Conservation (phyloP, 2,113 vertebrate species). For the Chiloscyllium plagiosum region DNA sequence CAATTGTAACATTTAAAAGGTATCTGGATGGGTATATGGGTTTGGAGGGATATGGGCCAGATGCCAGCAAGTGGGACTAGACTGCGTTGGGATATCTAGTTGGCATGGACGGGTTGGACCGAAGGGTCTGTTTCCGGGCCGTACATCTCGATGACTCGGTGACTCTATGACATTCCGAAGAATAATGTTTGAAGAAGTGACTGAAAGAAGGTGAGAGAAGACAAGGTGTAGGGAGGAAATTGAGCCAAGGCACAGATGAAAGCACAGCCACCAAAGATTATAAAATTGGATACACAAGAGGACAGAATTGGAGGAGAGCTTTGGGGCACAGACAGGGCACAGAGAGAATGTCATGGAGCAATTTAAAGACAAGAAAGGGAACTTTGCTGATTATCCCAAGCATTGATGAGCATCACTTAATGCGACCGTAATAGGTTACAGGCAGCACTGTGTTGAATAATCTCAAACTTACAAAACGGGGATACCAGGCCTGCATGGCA, state of each 20-base stretch:
- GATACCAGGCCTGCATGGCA: background rate
- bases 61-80: too few species aligned
- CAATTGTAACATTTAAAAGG: too few species aligned
- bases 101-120: too few species aligned
- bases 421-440: background rate
- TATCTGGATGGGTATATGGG: too few species aligned
- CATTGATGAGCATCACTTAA: background rate
- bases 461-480: background rate
- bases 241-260: background rate
- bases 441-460: background rate
- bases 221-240: background rate
- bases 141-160: too few species aligned
- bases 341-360: background rate
- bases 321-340: too few species aligned
- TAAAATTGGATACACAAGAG: background rate
- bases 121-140: too few species aligned
- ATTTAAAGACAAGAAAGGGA: background rate
- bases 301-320: background rate
- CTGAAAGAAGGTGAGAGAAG: background rate
- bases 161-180: background rate
- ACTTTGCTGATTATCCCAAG: background rate
- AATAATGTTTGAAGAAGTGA: background rate
- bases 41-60: too few species aligned
- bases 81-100: too few species aligned
- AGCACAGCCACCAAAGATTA: background rate